Conservation (phyloP, 2,797 vertebrate species). For the Syngnathus acus region DNA sequence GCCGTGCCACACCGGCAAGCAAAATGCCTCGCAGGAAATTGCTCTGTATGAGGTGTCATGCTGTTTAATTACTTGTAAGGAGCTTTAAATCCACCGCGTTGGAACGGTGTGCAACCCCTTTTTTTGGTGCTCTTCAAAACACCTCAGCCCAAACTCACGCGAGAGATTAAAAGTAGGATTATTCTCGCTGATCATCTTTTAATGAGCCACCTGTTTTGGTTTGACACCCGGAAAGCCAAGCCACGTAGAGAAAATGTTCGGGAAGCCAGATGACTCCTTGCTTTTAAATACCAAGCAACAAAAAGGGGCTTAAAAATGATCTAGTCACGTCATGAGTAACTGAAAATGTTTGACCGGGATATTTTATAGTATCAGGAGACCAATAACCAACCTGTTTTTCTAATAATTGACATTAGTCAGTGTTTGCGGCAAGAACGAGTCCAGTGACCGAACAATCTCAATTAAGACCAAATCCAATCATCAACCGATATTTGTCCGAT, state of each 20-base stretch:
- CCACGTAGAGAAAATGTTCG: not conserved
- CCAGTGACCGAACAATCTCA: too few species aligned
- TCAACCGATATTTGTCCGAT: too few species aligned
- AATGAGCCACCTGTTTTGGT: slow-evolving; percentile 47
- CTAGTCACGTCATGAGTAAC: too few species aligned
- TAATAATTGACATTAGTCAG: too few species aligned
- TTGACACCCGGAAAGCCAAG: slow-evolving; percentile 12
- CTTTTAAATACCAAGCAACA: too few species aligned
- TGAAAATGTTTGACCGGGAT: too few species aligned
- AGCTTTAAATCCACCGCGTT: slow-evolving; percentile 58
- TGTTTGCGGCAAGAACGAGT: too few species aligned
- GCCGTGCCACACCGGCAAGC: slow-evolving; percentile 44
- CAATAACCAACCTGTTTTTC: too few species aligned
- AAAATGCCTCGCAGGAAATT: slow-evolving; percentile 62
- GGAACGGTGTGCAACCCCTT: slow-evolving; percentile 40
- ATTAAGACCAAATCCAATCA: not conserved
- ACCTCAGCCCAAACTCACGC: slow-evolving; percentile 32
- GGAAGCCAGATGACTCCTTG: not conserved
- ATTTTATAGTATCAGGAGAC: too few species aligned
- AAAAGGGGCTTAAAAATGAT: too few species aligned
- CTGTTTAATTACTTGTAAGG: slow-evolving; percentile 68
- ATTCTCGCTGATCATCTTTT: slow-evolving; percentile 44
- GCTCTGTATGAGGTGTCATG: slow-evolving; percentile 61
- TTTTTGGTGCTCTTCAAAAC: slow-evolving; percentile 32
- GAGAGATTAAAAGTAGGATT: slow-evolving; percentile 52